These are phyloP conservation scores for Ridgeia piscesae DNA, from an alignment of 1,140 invertebrate species.

Conservation along the genomic window DNA sequence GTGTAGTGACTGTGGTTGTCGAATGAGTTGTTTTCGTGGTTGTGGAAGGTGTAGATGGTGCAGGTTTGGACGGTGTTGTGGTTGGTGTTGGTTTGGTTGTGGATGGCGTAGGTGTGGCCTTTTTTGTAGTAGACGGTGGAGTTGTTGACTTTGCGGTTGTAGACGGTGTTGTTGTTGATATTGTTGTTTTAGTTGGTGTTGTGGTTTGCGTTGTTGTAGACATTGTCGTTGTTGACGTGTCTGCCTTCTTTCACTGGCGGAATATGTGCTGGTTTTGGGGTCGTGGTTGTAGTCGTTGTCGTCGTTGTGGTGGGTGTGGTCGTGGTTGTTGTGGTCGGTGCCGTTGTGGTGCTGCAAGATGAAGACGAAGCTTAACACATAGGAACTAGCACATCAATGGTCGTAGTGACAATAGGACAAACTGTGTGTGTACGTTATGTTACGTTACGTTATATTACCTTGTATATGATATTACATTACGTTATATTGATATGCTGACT, in stretches of 20 bases:
- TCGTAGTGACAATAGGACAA: background rate
- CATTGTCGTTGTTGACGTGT: background rate
- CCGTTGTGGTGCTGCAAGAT: background rate
- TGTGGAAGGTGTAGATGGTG: background rate
- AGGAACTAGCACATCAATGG: background rate
- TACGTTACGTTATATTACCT: too few relatives aligned
- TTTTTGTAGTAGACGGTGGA: background rate
- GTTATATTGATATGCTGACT: too few relatives aligned
- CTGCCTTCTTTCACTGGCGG: background rate
- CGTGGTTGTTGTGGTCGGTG: background rate
- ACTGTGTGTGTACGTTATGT: too few relatives aligned
- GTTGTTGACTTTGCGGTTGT: background rate
- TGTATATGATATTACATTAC: too few relatives aligned
- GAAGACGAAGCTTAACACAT: background rate
- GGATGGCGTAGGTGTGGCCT: background rate
- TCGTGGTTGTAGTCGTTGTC: background rate
- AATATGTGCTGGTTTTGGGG: background rate
- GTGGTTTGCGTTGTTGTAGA: background rate
- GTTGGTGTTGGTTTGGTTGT: background rate
- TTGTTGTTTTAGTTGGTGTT: background rate
- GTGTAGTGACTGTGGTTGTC: background rate
- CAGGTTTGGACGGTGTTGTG: background rate
- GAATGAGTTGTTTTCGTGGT: background rate
- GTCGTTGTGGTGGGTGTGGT: background rate
- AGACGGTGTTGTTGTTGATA: background rate